A percentile compares a stretch with the other conserved stretches of the same genome.
phyloP scores from a whole-genome alignment of 2,797 vertebrate genomes.

The Hafferia zeledoni region DNA sequence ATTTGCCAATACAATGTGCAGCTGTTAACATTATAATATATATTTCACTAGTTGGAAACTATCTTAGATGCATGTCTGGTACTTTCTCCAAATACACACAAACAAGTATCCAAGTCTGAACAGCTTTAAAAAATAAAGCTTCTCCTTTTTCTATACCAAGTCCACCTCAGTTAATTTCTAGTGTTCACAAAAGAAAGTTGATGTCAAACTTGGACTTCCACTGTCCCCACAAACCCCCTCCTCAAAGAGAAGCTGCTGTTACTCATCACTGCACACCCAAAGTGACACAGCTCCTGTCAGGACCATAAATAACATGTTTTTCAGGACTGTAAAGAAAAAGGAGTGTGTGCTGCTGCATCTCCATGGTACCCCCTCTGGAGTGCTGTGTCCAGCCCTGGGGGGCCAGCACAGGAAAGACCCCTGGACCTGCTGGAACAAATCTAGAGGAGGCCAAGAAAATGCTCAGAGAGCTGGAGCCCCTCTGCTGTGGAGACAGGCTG shows the following conservation, averaged over 20 bases:
- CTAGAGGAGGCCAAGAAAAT: background rate
- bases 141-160: background rate
- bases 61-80: background rate
- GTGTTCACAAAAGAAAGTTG: background rate
- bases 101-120: background rate
- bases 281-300: background rate
- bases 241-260: background rate
- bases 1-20: background rate
- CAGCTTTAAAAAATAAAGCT: background rate
- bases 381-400: background rate
- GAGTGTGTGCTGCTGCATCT: background rate
- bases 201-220: background rate
- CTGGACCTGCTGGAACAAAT: accelerated
- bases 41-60: background rate
- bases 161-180: background rate
- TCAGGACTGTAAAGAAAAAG: background rate
- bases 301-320: background rate
- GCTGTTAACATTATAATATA: background rate
- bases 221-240: background rate
- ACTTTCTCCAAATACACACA: background rate
- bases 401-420: background rate
- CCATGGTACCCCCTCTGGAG: no score
- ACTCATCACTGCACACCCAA: background rate
- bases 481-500: background rate
- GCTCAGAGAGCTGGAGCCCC: background rate